Percentiles rank a stretch among this genome's conserved stretches.
Conservation (phyloP, 1,140 invertebrate species). For the Oncopodura yosiiana region DNA sequence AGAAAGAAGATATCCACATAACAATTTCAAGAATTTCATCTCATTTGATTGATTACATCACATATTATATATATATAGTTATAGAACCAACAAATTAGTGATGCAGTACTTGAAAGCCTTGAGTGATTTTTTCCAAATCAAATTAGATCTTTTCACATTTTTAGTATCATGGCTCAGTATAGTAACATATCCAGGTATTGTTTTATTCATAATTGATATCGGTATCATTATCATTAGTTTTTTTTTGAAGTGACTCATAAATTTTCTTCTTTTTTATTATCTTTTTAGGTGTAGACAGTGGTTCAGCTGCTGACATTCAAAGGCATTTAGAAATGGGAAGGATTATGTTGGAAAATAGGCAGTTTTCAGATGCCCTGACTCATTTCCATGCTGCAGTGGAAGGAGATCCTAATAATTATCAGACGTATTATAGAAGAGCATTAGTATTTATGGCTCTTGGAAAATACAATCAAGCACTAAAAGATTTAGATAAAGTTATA, state of each 20-base stretch:
- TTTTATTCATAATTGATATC: background rate
- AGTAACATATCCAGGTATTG: constrained; percentile 27
- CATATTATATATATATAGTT: no score
- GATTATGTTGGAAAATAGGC: constrained; percentile 77
- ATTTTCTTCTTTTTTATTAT: background rate
- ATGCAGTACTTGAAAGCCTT: no score
- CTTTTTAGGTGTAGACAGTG: constrained; percentile 29
- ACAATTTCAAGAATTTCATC: no score
- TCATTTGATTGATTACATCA: no score
- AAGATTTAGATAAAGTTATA: constrained; percentile 84
- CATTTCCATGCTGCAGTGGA: constrained; percentile 98
- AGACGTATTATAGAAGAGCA: constrained; percentile 88
- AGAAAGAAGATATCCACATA: no score
- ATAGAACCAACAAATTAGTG: no score
- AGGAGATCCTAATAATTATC: constrained; percentile 88
- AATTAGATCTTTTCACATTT: constrained; percentile 23
- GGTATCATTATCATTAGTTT: background rate
- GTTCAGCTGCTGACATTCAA: constrained; percentile 64
- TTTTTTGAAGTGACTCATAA: background rate
- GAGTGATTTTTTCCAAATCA: constrained; percentile 5
- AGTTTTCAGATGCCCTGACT: constrained; percentile 88
- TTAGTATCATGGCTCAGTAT: constrained; percentile 32
- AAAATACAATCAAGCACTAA: constrained; percentile 86
- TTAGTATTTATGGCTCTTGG: constrained; percentile 94
- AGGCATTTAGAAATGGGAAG: constrained; percentile 87